Conservation (phyloP, 2,797 vertebrate genomes). For the Lithobates pipiens region DNA sequence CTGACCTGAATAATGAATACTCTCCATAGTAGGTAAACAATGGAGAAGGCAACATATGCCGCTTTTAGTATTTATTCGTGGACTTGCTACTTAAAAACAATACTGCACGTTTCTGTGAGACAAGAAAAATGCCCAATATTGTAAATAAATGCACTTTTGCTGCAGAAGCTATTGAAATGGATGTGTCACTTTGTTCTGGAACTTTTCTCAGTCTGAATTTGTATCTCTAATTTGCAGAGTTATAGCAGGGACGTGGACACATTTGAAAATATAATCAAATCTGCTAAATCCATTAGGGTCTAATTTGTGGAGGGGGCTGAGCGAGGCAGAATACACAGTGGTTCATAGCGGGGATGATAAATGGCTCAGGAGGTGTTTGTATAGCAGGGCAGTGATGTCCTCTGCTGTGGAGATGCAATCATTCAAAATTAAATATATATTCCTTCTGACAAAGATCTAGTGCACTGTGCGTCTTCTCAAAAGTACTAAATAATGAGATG, state of each 20-base stretch:
- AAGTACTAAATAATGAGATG: background rate
- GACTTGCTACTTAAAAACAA: no score
- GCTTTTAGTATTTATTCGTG: no score
- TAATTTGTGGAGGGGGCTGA: background rate
- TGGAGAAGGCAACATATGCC: no score
- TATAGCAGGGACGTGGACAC: no score
- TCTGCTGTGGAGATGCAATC: background rate
- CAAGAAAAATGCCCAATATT: no score
- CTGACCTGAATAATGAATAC: no score
- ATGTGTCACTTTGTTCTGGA: background rate
- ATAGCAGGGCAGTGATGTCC: background rate
- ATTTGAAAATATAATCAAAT: background rate
- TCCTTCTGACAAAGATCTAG: background rate
- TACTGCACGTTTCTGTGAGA: no score
- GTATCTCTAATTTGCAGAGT: no score
- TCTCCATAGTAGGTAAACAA: no score
- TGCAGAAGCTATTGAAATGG: background rate
- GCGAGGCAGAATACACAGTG: background rate
- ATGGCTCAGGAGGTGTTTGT: background rate
- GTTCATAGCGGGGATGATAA: slow-evolving; percentile 20
- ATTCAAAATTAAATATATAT: background rate
- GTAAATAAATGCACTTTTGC: no score
- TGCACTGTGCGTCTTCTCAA: background rate
- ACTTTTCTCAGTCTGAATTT: background rate
- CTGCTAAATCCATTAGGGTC: slow-evolving; percentile 9